Evolutionary conservation across 2,113 vertebrate species (phyloP), one percentile per base, ranked within the genome.

Genomic region (Rhea americana): DNA sequence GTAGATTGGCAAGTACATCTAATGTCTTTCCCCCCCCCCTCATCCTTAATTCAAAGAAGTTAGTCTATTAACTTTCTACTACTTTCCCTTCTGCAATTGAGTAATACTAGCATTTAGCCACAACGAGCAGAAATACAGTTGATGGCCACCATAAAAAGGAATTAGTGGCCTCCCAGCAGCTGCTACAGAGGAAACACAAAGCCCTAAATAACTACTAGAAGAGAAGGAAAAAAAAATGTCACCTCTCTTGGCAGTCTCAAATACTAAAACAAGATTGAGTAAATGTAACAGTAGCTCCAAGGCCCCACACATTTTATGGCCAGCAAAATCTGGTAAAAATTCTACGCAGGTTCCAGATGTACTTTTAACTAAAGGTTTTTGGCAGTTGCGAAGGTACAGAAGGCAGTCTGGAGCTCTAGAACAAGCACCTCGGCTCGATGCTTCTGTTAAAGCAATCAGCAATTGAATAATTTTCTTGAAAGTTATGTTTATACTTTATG

Each of bases 271-370:
- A 75, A 63, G 48, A 65, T 58, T 70, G 74, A 94, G 87, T 47
- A 28, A 91, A 81, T 37, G 24, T 30, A 79, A 70, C 74, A 88
- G 66, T 12, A 1, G 83, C 67, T 93, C 78, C 77, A 87, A 95
- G 94, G 85, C 86, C 90, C 51, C 94, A 91, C 91, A 86, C 68
- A 17, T 59, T 91, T 96, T 87, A 94, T 19, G 56, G 84, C 1
- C 6, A 94, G 90, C n/a, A 82, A 95, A 95, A 90, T 91, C 83
- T 88, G 88, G 83, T 83, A 94, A 89, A 28, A 92, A 75, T 87
- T 90, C 74, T 76, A 66, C 0, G 0, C 13, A 86, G 53, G 66
- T 92, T 93, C 66, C 93, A 95, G 74, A 77, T 91, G 83, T 55
- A 79, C 62, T 79, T 94, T 83, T 32, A 87, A 89, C 74, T 90